A percentile compares a stretch with the other conserved stretches of the same genome.
Conservation (phyloP, 92 coral and sea anemone genomes). For the Chrysogorgia sp. region DNA sequence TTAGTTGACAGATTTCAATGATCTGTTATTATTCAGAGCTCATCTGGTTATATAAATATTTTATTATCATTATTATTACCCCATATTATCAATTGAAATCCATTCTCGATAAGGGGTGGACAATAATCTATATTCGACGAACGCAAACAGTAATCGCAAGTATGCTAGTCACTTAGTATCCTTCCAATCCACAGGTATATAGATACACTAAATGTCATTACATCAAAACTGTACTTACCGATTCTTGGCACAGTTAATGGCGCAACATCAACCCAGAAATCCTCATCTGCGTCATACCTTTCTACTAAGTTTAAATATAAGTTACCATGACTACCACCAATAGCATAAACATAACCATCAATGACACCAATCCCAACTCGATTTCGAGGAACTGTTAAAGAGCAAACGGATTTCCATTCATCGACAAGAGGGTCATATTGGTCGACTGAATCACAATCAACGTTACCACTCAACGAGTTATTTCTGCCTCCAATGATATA, state of each 20-base stretch:
- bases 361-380: conserved; percentile 67
- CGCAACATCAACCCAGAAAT: conserved; percentile 63
- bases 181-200: no score
- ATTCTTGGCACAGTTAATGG: conserved; percentile 67
- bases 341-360: conserved; percentile 69
- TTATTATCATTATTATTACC: no score
- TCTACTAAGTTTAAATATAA: conserved; percentile 63
- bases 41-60: no score
- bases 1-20: no score
- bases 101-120: no score
- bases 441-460: conserved; percentile 73
- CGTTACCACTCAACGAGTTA: conserved; percentile 70
- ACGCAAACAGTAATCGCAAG: no score
- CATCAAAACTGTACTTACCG: conserved; percentile 40
- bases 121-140: no score
- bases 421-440: conserved; percentile 71
- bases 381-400: conserved; percentile 75
- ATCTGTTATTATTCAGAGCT: no score
- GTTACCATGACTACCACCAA: conserved; percentile 81
- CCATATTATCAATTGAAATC: no score
- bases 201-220: neutral
- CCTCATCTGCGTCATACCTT: conserved; percentile 64
- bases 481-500: conserved; percentile 82
- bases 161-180: no score
- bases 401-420: conserved; percentile 64